These are phyloP conservation scores for Coreoperca whiteheadi DNA, from an alignment of 2,113 vertebrate species.

Conservation along the genomic window DNA sequence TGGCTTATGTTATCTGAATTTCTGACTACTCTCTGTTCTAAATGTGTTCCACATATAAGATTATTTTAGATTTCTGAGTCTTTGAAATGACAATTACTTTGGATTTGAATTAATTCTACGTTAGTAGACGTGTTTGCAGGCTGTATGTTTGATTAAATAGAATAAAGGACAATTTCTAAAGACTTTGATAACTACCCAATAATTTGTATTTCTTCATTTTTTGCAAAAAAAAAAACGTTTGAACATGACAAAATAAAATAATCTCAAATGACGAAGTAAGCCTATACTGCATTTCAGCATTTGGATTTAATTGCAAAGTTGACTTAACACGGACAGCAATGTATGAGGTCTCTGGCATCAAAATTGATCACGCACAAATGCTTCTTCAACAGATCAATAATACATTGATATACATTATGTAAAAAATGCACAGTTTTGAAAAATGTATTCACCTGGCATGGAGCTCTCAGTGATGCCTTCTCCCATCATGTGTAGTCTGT, in stretches of 20 bases:
- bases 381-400: background rate
- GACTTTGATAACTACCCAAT: no score
- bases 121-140: background rate
- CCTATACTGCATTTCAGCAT: background rate
- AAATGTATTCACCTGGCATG: slow-evolving; percentile 64
- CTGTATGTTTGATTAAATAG: background rate
- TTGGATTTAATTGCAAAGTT: background rate
- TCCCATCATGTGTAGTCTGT: background rate
- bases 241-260: background rate
- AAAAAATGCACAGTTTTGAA: background rate
- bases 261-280: background rate
- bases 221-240: no score
- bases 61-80: background rate
- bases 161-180: background rate
- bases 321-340: background rate
- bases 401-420: background rate
- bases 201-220: no score
- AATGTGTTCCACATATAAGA: background rate
- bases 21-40: no score
- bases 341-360: background rate
- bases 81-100: background rate
- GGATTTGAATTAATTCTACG: background rate
- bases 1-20: no score
- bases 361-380: background rate
- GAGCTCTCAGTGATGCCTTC: slow-evolving; percentile 9